Evolutionary conservation across 2,888 invertebrate genomes (phyloP), one percentile per base, ranked within the genome.

Genomic region (Spatulosminthurus flaviceps): DNA sequence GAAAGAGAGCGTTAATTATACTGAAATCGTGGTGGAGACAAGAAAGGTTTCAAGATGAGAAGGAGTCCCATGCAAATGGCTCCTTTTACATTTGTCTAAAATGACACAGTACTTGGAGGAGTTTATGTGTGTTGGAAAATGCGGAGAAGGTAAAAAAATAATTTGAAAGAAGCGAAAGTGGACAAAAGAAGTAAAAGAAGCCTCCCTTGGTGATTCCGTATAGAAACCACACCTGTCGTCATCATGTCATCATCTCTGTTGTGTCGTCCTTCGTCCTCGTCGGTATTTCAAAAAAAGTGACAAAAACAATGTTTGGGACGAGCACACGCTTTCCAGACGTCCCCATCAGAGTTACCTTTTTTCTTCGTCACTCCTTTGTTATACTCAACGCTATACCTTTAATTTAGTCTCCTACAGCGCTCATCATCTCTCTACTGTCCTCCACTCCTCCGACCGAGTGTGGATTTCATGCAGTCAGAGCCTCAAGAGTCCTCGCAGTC

Each of bases 181-280:
- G n/a, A 77, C 77, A 78, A 78, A 77, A 67, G 42, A 13, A 41
- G 41, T 7, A 7, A 41, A 61, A 61, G 72, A 72, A 24, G 42
- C 22, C 72, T 51, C 71, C 78, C 78, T 51, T 51, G 72, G 51
- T 29, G 78, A 60, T 60, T 28, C 61, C 21, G n/a, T 70, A 70
- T 78, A 28, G 71, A 78, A 78, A 70, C 78, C 78, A 78, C 77
- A 78, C 78, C 78, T 78, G 78, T 78, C 78, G 78, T 78, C 78
- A 77, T 70, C 70, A 72, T 78, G 78, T 78, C 78, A 77, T 77
- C 77, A 78, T 78, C 78, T 78, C 78, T 72, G 34, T 78, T 71
- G 61, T 71, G 43, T 61, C 72, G 26, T 34, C 64, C 19, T 71
- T 41, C 64, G 22, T 72, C 43, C 34, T 29, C 72, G 64, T 78